Base-by-base conservation (phyloP, 2,888 invertebrate genomes). In the Agrypnus murinus region DNA sequence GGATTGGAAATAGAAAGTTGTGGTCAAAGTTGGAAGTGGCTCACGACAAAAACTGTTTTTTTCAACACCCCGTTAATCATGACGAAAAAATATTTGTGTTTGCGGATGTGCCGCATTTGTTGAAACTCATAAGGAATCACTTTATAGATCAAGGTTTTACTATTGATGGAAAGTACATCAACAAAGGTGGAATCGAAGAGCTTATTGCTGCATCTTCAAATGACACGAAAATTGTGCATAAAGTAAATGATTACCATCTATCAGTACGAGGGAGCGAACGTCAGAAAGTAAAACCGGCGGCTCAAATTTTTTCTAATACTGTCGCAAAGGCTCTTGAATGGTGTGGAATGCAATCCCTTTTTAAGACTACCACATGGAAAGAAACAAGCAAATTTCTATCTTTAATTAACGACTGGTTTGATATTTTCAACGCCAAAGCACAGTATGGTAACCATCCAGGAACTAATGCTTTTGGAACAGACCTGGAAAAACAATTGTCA, bases 141-240 rank as follows among this genome's bases (percentile, higher is more conserved):
- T 34, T 53, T 9, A 10, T 53, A 34, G 34, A 53, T 32, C 14
- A 57, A 10, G 65, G 65, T 32, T 65, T 58, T 46, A 31, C 6
- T 25, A 9, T 25, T 9, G 12, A 62, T 1, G 34, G 34, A 2
- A 10, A 19, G 12, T 12, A 31, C 31, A 7, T 50, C 7, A 57
- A 57, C 7, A n/a, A 25, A 40, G 7, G 15, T 17, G 32, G 34
- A 34, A n/a, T 48, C 8, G 48, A 48, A n/a, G 9, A 48, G n/a
- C 10, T 48, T 1, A 2, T 48, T 5, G 10, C 8, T 9, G 9
- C 19, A 7, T 48, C 19, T 25, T 25, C 7, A 2, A 25, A 14
- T 8, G 48, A 48, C 6, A 8, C 25, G 4, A 48, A 14, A 19
- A 10, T 25, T 8, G 19, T 25, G 2, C 48, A 19, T n/a, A 55